Evolutionary conservation across 2,888 invertebrate species (phyloP), one percentile per base, ranked within the genome.

Genomic region (Euplagia quadripunctaria): DNA sequence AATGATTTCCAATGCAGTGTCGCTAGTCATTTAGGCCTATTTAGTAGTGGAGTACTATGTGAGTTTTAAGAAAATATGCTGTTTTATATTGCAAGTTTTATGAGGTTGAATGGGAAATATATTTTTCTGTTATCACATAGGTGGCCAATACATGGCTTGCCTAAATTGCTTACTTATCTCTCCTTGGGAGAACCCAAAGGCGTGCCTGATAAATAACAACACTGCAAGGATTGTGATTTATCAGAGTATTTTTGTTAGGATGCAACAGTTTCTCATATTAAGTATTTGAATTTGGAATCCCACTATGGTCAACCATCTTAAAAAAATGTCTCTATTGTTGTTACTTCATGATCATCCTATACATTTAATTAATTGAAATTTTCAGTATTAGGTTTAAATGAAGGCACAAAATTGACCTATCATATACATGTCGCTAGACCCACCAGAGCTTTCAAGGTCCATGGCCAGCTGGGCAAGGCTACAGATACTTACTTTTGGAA

Each of bases 21-120:
- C 90, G 97, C 97, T 0, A 97, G 97, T 69, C 88, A 94, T 80
- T 90, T 98, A 68, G 97, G 97, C 0, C 87, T 88, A 46, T 96
- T 97, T 81, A 96, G 97, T 17, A 98, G 98, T 87, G 99, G 99
- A 64, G 96, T 99, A 61, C 88, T 97, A 79, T 92, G 98, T 98
- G 96, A 92, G 96, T 92, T 8, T 58, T 52, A 6, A 17, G 17
- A 66, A 20, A 2, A 64, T 20, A 58, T 46, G 2, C 46, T 46
- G 8, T 46, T 4, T 4, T 43, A 43, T 8, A 43, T 20, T 58
- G 20, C 12, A 58, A 58, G 20, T 11, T 5, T 11, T 12, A 58
- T 11, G 11, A 58, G 20, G 12, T 58, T 58, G 9, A 55, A 3
- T 55, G 7, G 55, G n/a, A 0, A 55, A n/a, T n/a, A 55, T n/a